Base-by-base conservation (phyloP, 1,140 invertebrate species). In the Bombus huntii region DNA sequence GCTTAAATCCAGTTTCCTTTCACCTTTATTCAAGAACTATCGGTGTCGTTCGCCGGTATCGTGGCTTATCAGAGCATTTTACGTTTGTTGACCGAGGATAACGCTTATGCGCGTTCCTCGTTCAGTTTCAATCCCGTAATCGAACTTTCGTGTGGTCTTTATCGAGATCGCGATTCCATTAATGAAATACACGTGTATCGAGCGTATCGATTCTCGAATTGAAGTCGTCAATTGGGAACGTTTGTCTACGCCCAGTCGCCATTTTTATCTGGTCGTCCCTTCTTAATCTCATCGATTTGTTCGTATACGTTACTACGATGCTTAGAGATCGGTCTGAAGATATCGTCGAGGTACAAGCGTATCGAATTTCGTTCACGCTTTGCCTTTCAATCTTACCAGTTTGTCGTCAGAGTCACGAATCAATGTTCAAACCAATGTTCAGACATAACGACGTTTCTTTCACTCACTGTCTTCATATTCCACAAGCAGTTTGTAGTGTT, bases 1-100 rank as follows among this genome's bases (percentile, higher is more conserved):
- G 77, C 88, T 87, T 84, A 81, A 86, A 87, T 87, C 80, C 70
- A 81, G 85, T 89, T 87, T 76, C 88, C 88, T 90, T 90, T 90
- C 88, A 90, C 88, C 88, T 89, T 89, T 79, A 75, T 68, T 44
- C 42, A 70, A 87, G 88, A 88, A 85, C 71, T 65, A 72, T 80
- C 79, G 83, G 74, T 72, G 88, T 83, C 76, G 80, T 57, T 89
- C 39, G 79, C 76, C 72, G 37, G 71, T 75, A 47, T 57, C 73
- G 73, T 18, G 34, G 73, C 74, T 83, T 83, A 83, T 83, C 81
- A 76, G 81, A 34, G 59, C 62, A 73, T 76, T 77, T 76, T 73
- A 62, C 81, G 22, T 65, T 75, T 65, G 31, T 47, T 34, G 73
- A 22, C 59, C 73, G 34, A 4, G 81, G 62, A 73, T 76, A 74